These are phyloP conservation scores for Hippoglossus hippoglossus DNA, from an alignment of 2,797 vertebrate species.

Conservation along the genomic window DNA sequence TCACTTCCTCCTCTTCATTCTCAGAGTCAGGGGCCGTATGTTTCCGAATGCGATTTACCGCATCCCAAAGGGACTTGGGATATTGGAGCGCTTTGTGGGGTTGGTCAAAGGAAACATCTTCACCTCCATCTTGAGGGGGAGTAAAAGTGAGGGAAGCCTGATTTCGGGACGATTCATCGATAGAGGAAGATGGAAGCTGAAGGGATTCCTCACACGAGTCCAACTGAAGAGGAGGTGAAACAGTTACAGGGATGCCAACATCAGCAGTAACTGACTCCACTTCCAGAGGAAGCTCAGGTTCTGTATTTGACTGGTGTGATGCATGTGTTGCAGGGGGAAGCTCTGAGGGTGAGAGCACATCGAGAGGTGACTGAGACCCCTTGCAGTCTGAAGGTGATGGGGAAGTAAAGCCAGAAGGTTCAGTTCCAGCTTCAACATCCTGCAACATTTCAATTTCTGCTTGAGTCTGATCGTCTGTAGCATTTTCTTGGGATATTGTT, in stretches of 20 bases:
- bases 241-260: slow-evolving; percentile 17
- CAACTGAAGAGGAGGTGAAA: slow-evolving; percentile 21
- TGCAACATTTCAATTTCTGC: slow-evolving; percentile 20
- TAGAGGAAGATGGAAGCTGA: slow-evolving; percentile 20
- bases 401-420: slow-evolving; percentile 5
- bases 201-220: slow-evolving; percentile 31
- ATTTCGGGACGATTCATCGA: slow-evolving; percentile 2
- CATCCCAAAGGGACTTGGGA: slow-evolving; percentile 87
- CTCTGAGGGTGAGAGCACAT: slow-evolving; percentile 10
- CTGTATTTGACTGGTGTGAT: slow-evolving; percentile 10
- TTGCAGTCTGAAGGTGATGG: slow-evolving; percentile 6
- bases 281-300: slow-evolving; percentile 20
- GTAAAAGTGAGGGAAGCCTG: slow-evolving; percentile 12
- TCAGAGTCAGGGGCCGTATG: slow-evolving; percentile 96
- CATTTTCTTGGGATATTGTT: slow-evolving; percentile 11
- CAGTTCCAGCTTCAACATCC: background rate
- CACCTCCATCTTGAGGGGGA: slow-evolving; percentile 14
- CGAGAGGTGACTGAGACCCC: slow-evolving; percentile 19
- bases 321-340: slow-evolving; percentile 15
- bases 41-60: slow-evolving; percentile 90
- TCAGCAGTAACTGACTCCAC: slow-evolving; percentile 17
- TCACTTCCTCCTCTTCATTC: slow-evolving; percentile 87
- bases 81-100: slow-evolving; percentile 51
- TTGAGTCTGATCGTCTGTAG: slow-evolving; percentile 22
- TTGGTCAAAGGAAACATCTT: slow-evolving; percentile 10